These are phyloP conservation scores for Bicyclus anynana DNA, from an alignment of 1,140 invertebrate species.

Conservation along the genomic window DNA sequence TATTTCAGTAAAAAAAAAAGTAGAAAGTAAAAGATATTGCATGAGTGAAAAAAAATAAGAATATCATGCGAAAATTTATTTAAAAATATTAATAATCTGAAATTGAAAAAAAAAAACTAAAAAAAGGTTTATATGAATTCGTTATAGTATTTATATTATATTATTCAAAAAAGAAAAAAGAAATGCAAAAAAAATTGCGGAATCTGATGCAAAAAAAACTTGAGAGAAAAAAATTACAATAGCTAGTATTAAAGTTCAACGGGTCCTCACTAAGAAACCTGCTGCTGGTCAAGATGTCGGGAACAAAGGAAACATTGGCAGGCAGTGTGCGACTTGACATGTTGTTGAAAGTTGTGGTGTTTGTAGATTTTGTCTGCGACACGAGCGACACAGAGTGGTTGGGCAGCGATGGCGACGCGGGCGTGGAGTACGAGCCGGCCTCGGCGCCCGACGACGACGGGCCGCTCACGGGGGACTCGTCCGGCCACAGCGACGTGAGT, in stretches of 20 bases:
- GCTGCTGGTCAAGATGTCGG: not conserved
- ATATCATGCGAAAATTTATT: not conserved
- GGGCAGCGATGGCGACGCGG: slow-evolving; percentile 40
- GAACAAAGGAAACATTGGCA: slow-evolving; percentile 8
- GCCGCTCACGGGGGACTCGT: slow-evolving; percentile 42
- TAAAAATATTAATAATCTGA: not conserved
- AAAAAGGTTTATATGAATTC: too few species aligned
- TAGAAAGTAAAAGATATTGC: not conserved
- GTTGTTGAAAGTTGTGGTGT: slow-evolving; percentile 41
- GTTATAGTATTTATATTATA: too few species aligned
- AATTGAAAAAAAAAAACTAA: not conserved
- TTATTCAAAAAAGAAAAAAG: not conserved
- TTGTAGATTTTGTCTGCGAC: slow-evolving; percentile 75
- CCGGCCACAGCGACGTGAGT: slow-evolving; percentile 64
- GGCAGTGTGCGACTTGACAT: slow-evolving; percentile 7
- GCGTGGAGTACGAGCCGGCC: slow-evolving; percentile 49
- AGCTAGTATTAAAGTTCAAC: not conserved
- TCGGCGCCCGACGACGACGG: slow-evolving; percentile 45
- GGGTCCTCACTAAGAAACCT: not conserved
- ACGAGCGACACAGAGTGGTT: slow-evolving; percentile 67
- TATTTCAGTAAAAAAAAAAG: not conserved
- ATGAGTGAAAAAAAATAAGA: not conserved
- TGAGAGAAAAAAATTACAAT: not conserved
- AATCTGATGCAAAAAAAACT: not conserved
- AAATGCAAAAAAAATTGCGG: not conserved